Base-by-base conservation (phyloP, 1,140 invertebrate genomes). In the Drosophila mauritiana region DNA sequence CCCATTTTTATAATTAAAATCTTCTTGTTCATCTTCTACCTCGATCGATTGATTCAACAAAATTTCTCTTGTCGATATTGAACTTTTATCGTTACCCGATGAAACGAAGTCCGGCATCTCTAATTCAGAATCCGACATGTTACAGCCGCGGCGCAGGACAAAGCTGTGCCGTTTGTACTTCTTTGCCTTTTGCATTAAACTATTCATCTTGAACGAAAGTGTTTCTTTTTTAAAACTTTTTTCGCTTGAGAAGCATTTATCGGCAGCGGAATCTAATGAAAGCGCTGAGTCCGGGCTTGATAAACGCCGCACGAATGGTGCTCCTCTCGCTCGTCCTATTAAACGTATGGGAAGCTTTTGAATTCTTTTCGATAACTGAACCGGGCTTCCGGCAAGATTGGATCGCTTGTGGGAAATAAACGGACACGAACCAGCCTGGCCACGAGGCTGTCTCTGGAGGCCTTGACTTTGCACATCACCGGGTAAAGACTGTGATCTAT, bases 401-500 rank as follows among this genome's bases (percentile, higher is more conserved):
- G 46, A 76, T 61, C 34, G 84, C 72, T 53, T 63, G 13, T 46
- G 31, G 8, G 57, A 57, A 48, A 77, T 59, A 76, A 82, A 75
- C 70, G 73, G 82, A 67, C 73, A 80, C 49, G 79, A 90, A 27
- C 65, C 54, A 31, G 74, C 78, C 73, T 90, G 88, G 46, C 76
- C 79, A 72, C 78, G 86, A 25, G 45, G 10, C 57, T 80, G 75
- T 52, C 74, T 74, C 48, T 86, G 64, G n/a, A 51, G 53, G 15
- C 46, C 73, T 40, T 68, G 58, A n/a, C 42, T 46, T 74, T 95
- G 93, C 53, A 93, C 93, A 64, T 95, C 93, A n/a, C 95, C 94
- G 1, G 97, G 96, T 65, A 97, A 93, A 0, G 96, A 97, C 82
- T 97, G 95, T 27, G 96, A 97, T 78, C 97, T 93, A 92, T 95